phyloP scores from a whole-genome alignment of 2,797 vertebrate genomes.

The Sylvia borin region DNA sequence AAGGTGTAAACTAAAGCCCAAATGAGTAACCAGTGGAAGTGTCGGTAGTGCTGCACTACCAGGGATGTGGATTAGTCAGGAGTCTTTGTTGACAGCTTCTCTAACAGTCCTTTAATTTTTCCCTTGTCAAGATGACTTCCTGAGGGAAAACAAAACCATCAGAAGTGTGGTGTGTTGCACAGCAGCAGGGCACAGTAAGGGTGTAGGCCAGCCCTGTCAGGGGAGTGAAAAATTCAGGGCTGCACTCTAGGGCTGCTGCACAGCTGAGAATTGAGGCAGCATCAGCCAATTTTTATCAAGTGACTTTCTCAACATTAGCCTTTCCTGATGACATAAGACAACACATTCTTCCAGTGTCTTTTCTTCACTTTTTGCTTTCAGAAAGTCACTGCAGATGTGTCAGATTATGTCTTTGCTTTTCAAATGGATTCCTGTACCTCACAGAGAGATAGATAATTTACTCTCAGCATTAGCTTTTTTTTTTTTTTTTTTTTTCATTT shows the following conservation, averaged over 20 bases:
- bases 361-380: not conserved
- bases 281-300: not conserved
- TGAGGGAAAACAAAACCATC: not conserved
- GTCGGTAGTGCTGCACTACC: not conserved
- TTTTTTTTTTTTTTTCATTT: not conserved
- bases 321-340: accelerated
- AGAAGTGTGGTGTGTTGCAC: not conserved
- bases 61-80: not conserved
- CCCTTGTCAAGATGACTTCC: not conserved
- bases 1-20: not conserved
- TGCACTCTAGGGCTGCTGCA: not conserved
- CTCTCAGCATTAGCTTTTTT: not conserved
- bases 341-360: not conserved
- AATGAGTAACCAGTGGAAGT: not conserved
- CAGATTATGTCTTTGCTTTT: not conserved
- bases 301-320: not conserved
- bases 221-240: not conserved
- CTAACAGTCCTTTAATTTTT: not conserved
- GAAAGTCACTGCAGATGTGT: not conserved
- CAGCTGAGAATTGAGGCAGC: not conserved
- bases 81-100: not conserved
- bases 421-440: not conserved
- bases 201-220: not conserved
- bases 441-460: not conserved
- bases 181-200: not conserved